Evolutionary conservation across 2,113 vertebrate genomes (phyloP).

Genomic region (Mormoops blainvillei): DNA sequence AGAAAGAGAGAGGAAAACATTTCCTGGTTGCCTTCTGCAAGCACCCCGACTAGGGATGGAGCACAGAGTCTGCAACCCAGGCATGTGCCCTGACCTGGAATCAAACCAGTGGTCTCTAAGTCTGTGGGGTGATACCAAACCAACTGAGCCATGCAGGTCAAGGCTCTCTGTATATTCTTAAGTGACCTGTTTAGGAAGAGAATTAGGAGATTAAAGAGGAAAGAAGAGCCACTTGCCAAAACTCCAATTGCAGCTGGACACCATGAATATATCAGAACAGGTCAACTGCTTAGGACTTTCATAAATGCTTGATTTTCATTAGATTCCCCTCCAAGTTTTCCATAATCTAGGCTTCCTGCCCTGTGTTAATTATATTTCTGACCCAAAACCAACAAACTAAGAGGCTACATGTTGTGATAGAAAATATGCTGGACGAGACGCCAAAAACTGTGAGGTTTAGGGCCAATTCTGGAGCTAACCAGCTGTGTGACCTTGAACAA

Average conservation of each 20-base stretch:
- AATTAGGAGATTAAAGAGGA: background rate
- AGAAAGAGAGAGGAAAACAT: no score
- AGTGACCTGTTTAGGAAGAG: background rate
- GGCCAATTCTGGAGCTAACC: slow-evolving; percentile 50
- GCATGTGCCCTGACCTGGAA: no score
- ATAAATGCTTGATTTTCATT: slow-evolving; percentile 51
- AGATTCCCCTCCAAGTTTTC: slow-evolving; percentile 35
- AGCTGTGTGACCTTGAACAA: slow-evolving; percentile 64
- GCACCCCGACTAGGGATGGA: no score
- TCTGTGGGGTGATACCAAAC: no score
- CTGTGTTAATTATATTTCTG: slow-evolving; percentile 62
- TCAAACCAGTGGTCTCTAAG: no score
- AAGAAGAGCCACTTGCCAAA: background rate
- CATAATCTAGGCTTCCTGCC: slow-evolving; percentile 64
- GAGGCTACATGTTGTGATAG: slow-evolving; percentile 54
- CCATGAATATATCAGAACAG: background rate
- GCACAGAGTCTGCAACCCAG: no score
- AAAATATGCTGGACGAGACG: slow-evolving; percentile 17
- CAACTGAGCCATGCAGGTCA: no score
- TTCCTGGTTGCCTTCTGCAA: no score
- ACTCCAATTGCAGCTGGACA: background rate
- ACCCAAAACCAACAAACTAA: slow-evolving; percentile 64
- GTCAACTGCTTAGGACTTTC: slow-evolving; percentile 2
- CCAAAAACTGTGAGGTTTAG: slow-evolving; percentile 48
- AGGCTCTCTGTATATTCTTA: background rate